These are phyloP conservation scores for Perdita meconis DNA, from an alignment of 2,888 invertebrate genomes.

Conservation along the genomic window DNA sequence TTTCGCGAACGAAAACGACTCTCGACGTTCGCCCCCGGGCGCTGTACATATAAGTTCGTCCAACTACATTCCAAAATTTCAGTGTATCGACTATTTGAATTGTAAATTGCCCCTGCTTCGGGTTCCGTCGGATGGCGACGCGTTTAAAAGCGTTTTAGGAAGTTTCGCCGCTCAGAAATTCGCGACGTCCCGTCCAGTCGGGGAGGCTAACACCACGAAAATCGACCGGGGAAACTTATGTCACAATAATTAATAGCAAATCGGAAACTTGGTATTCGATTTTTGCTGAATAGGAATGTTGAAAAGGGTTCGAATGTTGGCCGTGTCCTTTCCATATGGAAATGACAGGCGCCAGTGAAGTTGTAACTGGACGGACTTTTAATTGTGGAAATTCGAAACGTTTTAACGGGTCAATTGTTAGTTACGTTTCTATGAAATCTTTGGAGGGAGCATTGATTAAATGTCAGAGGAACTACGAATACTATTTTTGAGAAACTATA, in stretches of 20 bases:
- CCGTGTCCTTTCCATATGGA: no score
- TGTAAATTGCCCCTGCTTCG: conserved; percentile 72
- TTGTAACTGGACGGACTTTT: no score
- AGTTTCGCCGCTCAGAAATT: conserved; percentile 58
- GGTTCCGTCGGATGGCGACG: conserved; percentile 51
- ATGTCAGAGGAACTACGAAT: no score
- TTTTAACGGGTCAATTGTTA: no score
- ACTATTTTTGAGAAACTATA: no score
- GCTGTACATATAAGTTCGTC: conserved; percentile 68
- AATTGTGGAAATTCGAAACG: no score
- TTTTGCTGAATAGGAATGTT: background rate
- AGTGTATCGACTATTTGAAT: conserved; percentile 79
- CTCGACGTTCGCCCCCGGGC: conserved; percentile 38
- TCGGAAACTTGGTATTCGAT: background rate
- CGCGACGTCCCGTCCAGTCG: background rate
- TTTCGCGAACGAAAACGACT: conserved; percentile 22
- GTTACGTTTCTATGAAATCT: no score
- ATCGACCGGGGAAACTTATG: conserved; percentile 11
- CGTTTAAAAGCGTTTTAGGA: conserved; percentile 71
- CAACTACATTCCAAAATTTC: conserved; percentile 77
- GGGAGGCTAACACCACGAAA: conserved; percentile 1
- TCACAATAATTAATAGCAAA: background rate
- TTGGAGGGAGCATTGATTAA: no score
- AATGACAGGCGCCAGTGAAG: no score
- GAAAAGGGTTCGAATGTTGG: no score